Evolutionary conservation across 2,797 vertebrate species (phyloP).

Genomic region (Hozukius guyotensis): DNA sequence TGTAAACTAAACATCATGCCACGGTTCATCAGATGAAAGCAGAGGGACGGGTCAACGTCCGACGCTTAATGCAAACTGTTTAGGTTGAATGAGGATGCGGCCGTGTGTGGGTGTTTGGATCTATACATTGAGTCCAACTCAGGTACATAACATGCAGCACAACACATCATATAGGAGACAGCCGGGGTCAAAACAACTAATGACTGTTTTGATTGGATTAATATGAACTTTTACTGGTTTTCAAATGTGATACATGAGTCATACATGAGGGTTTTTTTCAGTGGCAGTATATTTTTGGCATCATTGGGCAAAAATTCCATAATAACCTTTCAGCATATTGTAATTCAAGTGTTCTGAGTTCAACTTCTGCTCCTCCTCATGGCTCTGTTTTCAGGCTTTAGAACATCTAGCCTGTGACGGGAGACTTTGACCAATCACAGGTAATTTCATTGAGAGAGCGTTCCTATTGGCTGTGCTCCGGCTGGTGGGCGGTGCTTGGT

Average conservation of each 20-base stretch:
- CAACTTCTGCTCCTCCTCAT: too few relatives aligned
- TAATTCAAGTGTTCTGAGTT: too few relatives aligned
- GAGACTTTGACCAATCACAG: too few relatives aligned
- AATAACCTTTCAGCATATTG: too few relatives aligned
- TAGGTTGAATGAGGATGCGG: constrained; percentile 25
- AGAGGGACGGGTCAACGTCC: constrained; percentile 45
- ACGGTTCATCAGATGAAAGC: constrained; percentile 19
- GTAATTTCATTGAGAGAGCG: too few relatives aligned
- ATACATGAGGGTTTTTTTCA: too few relatives aligned
- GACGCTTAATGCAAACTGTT: constrained; percentile 33
- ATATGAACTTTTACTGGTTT: background rate
- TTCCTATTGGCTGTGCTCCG: too few relatives aligned
- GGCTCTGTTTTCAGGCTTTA: too few relatives aligned
- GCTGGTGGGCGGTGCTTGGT: too few relatives aligned
- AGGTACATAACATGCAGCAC: background rate
- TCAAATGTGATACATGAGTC: background rate
- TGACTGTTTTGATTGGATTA: background rate
- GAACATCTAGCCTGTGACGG: rapidly evolving
- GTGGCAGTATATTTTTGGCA: too few relatives aligned
- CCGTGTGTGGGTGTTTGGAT: constrained; percentile 16
- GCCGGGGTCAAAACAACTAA: constrained; percentile 2
- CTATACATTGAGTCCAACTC: constrained; percentile 20
- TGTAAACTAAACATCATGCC: constrained; percentile 1
- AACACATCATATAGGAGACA: background rate
- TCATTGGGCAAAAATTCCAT: too few relatives aligned